phyloP scores from a whole-genome alignment of 2,888 invertebrate genomes.

The Mongoloraphidia duomilia region DNA sequence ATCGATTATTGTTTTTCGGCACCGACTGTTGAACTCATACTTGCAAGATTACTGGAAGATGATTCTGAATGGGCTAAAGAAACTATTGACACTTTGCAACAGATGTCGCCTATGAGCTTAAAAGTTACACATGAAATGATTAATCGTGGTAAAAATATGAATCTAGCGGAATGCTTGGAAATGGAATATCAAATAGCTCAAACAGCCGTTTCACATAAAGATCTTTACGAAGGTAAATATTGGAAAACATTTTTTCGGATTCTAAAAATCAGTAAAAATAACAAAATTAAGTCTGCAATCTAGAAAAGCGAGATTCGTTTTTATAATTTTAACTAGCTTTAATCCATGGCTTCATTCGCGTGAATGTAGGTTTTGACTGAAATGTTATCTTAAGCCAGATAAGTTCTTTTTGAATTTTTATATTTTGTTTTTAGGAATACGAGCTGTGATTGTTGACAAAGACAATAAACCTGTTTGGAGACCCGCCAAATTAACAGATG shows the following conservation, averaged over 20 bases:
- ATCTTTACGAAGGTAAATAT: slow-evolving; percentile 58
- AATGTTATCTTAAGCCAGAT: too few species aligned
- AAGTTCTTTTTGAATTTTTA: not conserved
- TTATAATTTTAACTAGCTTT: too few species aligned
- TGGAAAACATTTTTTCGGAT: too few species aligned
- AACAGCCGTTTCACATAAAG: slow-evolving; percentile 43
- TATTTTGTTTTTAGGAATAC: slow-evolving; percentile 44
- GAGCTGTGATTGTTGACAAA: slow-evolving; percentile 72
- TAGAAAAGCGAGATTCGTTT: too few species aligned
- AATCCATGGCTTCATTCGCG: too few species aligned
- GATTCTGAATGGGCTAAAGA: slow-evolving; percentile 62
- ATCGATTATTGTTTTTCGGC: slow-evolving; percentile 62
- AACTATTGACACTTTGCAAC: slow-evolving; percentile 45
- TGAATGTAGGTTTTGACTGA: too few species aligned
- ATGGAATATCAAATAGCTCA: slow-evolving; percentile 70
- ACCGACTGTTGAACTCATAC: slow-evolving; percentile 56
- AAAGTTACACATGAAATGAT: slow-evolving; percentile 67
- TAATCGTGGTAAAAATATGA: slow-evolving; percentile 51
- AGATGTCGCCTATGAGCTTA: slow-evolving; percentile 76
- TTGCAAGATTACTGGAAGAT: slow-evolving; percentile 51
- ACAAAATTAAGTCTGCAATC: too few species aligned
- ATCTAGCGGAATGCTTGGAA: slow-evolving; percentile 59
- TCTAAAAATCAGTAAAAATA: too few species aligned
- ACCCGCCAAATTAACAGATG: slow-evolving; percentile 57
- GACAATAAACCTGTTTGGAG: slow-evolving; percentile 79